Conservation (phyloP, 1,140 invertebrate species). For the Theocolax elegans region DNA sequence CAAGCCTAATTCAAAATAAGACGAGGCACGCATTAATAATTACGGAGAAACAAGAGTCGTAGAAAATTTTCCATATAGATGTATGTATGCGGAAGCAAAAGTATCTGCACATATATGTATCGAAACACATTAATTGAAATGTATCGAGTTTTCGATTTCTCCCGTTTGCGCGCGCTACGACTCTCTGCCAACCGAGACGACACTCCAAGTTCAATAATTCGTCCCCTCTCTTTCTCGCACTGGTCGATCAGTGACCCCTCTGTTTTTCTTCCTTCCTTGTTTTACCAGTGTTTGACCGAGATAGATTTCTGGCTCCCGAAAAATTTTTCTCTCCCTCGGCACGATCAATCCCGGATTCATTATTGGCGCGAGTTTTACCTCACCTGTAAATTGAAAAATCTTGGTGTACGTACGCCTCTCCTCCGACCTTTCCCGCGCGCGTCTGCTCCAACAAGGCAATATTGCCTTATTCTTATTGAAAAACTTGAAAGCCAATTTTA, state of each 20-base stretch:
- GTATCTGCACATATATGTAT: background rate
- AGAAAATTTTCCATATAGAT: too few relatives aligned
- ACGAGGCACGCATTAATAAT: too few relatives aligned
- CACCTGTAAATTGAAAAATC: conserved; percentile 37
- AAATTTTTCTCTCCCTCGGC: background rate
- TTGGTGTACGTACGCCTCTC: background rate
- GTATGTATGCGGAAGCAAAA: background rate
- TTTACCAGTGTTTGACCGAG: conserved; percentile 41
- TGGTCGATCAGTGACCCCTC: background rate
- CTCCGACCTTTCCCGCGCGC: too few relatives aligned
- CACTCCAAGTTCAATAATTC: conserved; percentile 2
- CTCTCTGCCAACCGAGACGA: background rate
- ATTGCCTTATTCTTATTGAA: conserved; percentile 42
- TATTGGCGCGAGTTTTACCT: conserved; percentile 13
- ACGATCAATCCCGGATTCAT: conserved; percentile 26
- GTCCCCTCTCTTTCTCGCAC: background rate
- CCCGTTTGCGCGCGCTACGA: background rate
- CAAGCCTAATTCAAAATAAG: too few relatives aligned
- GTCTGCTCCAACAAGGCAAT: conserved; percentile 23
- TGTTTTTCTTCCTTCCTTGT: conserved; percentile 37
- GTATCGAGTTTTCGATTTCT: conserved; percentile 19
- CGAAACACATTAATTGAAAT: conserved; percentile 25
- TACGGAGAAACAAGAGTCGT: too few relatives aligned
- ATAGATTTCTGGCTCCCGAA: conserved; percentile 35
- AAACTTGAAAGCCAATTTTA: conserved; percentile 36